Conservation (phyloP, 2,888 invertebrate species). For the Glaucopsyche alexis region DNA sequence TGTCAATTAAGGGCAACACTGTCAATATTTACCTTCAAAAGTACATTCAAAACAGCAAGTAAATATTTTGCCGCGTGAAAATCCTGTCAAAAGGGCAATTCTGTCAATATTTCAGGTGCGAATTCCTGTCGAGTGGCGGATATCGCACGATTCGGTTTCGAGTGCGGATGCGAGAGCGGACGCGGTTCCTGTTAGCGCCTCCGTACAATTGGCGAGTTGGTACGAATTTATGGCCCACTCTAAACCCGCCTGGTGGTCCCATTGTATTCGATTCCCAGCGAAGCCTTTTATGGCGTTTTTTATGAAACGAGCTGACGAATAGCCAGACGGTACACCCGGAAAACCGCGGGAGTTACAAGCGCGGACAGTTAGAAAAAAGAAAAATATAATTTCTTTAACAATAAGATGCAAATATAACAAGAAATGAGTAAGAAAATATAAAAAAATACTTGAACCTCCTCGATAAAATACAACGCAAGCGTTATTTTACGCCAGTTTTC, state of each 20-base stretch:
- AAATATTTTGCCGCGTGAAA: background rate
- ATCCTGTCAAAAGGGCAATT: background rate
- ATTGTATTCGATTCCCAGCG: conserved; percentile 63
- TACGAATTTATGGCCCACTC: conserved; percentile 75
- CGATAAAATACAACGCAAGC: too few relatives aligned
- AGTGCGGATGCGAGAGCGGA: conserved; percentile 77
- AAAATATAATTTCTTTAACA: too few relatives aligned
- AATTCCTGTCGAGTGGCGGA: conserved; percentile 35
- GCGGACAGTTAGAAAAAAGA: too few relatives aligned
- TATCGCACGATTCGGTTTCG: conserved; percentile 44
- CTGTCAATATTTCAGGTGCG: conserved; percentile 2
- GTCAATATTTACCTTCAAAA: background rate
- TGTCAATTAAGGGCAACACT: background rate
- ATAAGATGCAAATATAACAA: too few relatives aligned
- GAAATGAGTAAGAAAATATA: too few relatives aligned
- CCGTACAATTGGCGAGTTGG: conserved; percentile 76
- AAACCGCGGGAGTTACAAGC: too few relatives aligned
- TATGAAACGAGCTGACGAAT: too few relatives aligned
- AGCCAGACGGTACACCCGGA: too few relatives aligned
- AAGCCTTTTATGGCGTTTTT: conserved; percentile 45
- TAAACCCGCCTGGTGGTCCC: conserved; percentile 76
- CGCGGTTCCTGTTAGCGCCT: conserved; percentile 73
- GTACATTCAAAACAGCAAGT: background rate
- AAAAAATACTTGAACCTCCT: too few relatives aligned
- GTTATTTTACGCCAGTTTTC: too few relatives aligned